Evolutionary conservation across 2,888 invertebrate genomes (phyloP).

Genomic region (Chymomyza amoena): DNA sequence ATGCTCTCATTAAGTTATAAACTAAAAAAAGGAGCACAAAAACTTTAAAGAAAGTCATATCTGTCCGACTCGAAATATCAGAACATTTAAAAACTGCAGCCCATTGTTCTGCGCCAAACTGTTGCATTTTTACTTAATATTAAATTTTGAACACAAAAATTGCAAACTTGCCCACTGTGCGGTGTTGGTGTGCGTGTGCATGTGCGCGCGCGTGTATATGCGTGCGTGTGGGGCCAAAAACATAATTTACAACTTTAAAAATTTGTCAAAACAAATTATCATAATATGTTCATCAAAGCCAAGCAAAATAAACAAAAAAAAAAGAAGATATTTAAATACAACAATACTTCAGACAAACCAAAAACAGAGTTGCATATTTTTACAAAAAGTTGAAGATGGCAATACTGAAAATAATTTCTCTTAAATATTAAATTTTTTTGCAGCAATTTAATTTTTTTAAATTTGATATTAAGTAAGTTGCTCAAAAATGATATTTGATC

Average conservation of each 20-base stretch:
- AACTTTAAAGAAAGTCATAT: too few relatives aligned
- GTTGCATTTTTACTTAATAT: not conserved
- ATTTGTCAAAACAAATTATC: constrained; percentile 74
- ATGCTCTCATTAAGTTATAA: too few relatives aligned
- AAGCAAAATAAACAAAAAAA: constrained; percentile 8
- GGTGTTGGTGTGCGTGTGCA: not conserved
- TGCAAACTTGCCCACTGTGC: not conserved
- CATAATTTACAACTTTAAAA: constrained; percentile 58
- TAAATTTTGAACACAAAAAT: not conserved
- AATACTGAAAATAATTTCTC: too few relatives aligned
- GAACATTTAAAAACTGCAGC: too few relatives aligned
- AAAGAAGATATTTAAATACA: not conserved
- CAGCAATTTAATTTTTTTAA: too few relatives aligned
- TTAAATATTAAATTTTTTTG: too few relatives aligned
- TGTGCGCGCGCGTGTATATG: not conserved
- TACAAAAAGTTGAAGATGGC: too few relatives aligned
- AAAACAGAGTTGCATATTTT: not conserved
- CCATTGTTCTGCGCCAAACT: too few relatives aligned
- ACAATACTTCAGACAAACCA: constrained; percentile 15
- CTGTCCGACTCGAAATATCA: too few relatives aligned
- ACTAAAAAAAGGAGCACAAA: too few relatives aligned
- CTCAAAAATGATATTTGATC: too few relatives aligned
- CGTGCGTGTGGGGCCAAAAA: constrained; percentile 11
- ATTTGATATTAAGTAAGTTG: too few relatives aligned
- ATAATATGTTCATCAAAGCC: constrained; percentile 52